These are phyloP conservation scores for Sylvia borin DNA, from an alignment of 2,797 vertebrate species.

Conservation along the genomic window DNA sequence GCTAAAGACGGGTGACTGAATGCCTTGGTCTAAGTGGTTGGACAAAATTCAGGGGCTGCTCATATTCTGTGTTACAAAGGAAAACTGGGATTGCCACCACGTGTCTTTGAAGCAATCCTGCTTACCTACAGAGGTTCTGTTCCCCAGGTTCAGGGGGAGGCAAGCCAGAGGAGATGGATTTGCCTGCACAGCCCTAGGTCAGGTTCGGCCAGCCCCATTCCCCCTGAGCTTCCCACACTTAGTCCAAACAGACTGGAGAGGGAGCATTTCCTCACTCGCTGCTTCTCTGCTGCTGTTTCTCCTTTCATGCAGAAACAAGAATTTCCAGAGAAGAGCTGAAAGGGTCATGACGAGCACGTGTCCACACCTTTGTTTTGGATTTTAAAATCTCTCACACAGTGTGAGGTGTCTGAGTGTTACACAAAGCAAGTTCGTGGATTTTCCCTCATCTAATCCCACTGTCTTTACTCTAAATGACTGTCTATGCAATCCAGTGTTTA, in stretches of 20 bases:
- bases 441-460: not conserved
- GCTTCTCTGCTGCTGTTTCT: not conserved
- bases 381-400: not conserved
- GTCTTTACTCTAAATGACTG: not conserved
- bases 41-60: not conserved
- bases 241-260: not conserved
- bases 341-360: not conserved
- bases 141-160: not conserved
- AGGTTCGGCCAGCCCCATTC: not conserved
- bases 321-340: not conserved
- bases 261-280: not conserved
- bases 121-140: not conserved
- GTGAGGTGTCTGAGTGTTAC: not conserved
- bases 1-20: fast-evolving
- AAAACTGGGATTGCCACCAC: not conserved
- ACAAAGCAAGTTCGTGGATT: not conserved
- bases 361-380: not conserved
- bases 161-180: not conserved
- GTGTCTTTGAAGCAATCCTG: not conserved
- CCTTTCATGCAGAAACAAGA: not conserved
- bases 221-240: not conserved
- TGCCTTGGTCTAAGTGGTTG: fast-evolving
- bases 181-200: not conserved
- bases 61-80: not conserved
- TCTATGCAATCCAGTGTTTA: not conserved